A percentile compares a stretch with the other conserved stretches of the same genome.
These are phyloP conservation scores for Anthophora plumipes DNA, from an alignment of 2,888 invertebrate genomes.

Conservation along the genomic window DNA sequence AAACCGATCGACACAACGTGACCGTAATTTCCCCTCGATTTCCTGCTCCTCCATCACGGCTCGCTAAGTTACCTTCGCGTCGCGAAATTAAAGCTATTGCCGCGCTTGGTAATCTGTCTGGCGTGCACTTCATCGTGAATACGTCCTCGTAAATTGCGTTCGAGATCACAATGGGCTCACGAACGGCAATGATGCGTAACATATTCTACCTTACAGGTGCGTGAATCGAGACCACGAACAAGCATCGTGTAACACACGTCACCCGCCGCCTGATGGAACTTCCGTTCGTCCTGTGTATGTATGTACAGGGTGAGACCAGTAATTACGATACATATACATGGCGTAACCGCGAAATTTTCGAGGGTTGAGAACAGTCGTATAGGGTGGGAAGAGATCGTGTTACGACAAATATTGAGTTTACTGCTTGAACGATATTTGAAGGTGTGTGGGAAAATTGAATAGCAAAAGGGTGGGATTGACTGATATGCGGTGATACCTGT, in stretches of 20 bases:
- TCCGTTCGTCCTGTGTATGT: conserved; percentile 16
- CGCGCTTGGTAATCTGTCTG: conserved; percentile 3
- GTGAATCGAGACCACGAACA: conserved; percentile 9
- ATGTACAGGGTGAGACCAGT: conserved; percentile 10
- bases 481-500: background rate
- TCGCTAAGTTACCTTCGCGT: conserved; percentile 32
- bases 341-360: conserved; percentile 15
- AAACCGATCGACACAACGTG: conserved; percentile 22
- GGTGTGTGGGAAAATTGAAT: conserved; percentile 1
- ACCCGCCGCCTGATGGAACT: background rate
- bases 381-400: background rate
- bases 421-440: conserved; percentile 6
- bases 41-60: conserved; percentile 47
- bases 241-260: conserved; percentile 2
- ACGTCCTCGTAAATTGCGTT: conserved; percentile 45
- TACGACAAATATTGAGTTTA: conserved; percentile 12
- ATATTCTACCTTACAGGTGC: conserved; percentile 42
- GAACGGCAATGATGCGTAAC: conserved; percentile 47
- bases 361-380: background rate
- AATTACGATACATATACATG: conserved; percentile 18
- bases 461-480: background rate
- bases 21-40: conserved; percentile 58
- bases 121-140: conserved; percentile 20
- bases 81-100: conserved; percentile 55
- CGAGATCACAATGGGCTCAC: conserved; percentile 44